These are phyloP conservation scores for Hippasteria phrygiana DNA, from an alignment of 53 echinoderm and acorn worm species.

Conservation along the genomic window DNA sequence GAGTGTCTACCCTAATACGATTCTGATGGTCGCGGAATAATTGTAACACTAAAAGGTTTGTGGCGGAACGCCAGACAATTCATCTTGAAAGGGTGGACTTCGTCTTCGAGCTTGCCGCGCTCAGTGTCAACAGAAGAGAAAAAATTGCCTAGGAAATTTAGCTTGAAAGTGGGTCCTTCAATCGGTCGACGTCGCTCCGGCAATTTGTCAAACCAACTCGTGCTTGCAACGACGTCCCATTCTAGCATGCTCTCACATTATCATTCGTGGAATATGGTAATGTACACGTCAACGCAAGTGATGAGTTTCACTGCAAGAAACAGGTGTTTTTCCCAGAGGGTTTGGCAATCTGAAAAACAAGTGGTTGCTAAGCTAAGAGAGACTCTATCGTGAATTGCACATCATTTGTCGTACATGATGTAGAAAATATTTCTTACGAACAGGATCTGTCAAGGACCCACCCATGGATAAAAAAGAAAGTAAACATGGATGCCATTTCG, in stretches of 20 bases:
- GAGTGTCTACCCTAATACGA: background rate
- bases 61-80: background rate
- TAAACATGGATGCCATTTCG: no score
- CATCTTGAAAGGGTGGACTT: conserved; percentile 1
- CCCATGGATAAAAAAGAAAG: no score
- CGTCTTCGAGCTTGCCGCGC: background rate
- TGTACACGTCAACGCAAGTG: background rate
- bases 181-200: background rate
- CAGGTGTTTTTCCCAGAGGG: conserved; percentile 30
- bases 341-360: background rate
- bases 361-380: background rate
- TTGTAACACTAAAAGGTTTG: conserved; percentile 20
- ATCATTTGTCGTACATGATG: background rate
- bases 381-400: background rate
- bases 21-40: background rate
- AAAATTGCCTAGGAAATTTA: background rate
- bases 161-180: conserved; percentile 11
- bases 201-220: conserved; percentile 41
- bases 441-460: no score
- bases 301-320: conserved; percentile 9
- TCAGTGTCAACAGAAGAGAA: conserved; percentile 28
- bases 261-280: background rate
- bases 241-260: background rate
- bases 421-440: no score
- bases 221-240: background rate